Conservation (phyloP, 2,797 vertebrate genomes). For the Pogonophryne albipinna region DNA sequence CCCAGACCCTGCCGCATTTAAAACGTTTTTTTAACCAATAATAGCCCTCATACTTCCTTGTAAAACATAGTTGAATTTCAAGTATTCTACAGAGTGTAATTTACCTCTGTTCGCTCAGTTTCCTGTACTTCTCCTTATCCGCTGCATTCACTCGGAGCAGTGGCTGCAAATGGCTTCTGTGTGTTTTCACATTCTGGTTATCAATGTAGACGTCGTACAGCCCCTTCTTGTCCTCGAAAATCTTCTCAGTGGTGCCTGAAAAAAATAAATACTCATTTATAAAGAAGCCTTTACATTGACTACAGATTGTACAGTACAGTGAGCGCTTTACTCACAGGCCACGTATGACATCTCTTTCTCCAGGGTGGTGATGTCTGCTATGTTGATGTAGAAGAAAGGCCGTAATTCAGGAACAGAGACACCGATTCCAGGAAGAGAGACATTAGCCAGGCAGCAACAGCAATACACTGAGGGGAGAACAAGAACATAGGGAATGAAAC, state of each 20-base stretch:
- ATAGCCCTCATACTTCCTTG: too few relatives aligned
- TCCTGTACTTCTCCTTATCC: constrained; percentile 95
- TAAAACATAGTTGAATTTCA: not conserved
- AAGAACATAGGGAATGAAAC: constrained; percentile 9
- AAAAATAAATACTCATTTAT: not conserved
- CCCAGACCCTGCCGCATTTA: too few relatives aligned
- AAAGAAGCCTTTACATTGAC: not conserved
- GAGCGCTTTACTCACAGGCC: constrained; percentile 90
- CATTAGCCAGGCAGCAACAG: constrained; percentile 97
- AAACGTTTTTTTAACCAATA: too few relatives aligned
- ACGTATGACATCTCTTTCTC: constrained; percentile 95
- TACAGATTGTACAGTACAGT: not conserved
- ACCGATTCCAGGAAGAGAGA: constrained; percentile 94
- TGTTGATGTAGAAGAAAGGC: constrained; percentile 98
- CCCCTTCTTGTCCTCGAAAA: constrained; percentile 96
- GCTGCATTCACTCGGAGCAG: constrained; percentile 93
- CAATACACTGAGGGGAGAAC: constrained; percentile 90
- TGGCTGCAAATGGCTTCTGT: constrained; percentile 91
- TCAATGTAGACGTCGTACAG: constrained; percentile 97
- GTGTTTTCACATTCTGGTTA: constrained; percentile 99
- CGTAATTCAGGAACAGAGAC: constrained; percentile 93
- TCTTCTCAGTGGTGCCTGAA: constrained; percentile 98
- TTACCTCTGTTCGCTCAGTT: constrained; percentile 97
- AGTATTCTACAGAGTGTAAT: not conserved
- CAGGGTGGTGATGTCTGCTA: constrained; percentile 94